Percentiles rank a stretch among this genome's conserved stretches.
Evolutionary conservation across 2,888 invertebrate species (phyloP).

Genomic region (Spicauda simplicius): DNA sequence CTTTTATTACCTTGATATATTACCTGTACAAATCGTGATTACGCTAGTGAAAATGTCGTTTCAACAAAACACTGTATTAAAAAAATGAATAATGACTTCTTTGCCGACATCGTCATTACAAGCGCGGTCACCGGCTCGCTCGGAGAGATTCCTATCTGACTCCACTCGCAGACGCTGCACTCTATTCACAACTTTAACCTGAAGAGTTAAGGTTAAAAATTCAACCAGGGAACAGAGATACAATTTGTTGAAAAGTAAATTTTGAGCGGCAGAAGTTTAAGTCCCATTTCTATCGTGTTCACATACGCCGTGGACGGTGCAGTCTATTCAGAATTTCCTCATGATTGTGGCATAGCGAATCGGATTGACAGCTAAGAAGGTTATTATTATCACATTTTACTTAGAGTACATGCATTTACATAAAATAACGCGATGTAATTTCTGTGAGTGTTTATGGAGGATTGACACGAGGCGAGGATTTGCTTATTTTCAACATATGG

Average conservation of each 20-base stretch:
- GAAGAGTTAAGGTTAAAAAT: slow-evolving; percentile 45
- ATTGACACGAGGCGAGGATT: slow-evolving; percentile 35
- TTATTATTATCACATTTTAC: slow-evolving; percentile 84
- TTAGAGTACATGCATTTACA: slow-evolving; percentile 59
- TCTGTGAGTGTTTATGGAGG: slow-evolving; percentile 56
- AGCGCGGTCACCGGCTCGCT: slow-evolving; percentile 69
- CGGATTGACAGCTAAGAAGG: slow-evolving; percentile 79
- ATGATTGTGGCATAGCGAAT: slow-evolving; percentile 77
- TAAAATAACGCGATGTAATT: slow-evolving; percentile 59
- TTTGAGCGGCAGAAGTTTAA: slow-evolving; percentile 43
- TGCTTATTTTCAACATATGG: not conserved
- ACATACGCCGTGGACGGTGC: slow-evolving; percentile 46
- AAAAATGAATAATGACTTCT: slow-evolving; percentile 84
- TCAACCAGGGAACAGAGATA: slow-evolving; percentile 19
- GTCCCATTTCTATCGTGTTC: slow-evolving; percentile 50
- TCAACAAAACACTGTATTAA: slow-evolving; percentile 83
- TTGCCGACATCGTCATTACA: slow-evolving; percentile 79
- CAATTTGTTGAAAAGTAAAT: slow-evolving; percentile 53
- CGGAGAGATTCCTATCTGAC: slow-evolving; percentile 75
- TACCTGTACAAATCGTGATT: slow-evolving; percentile 80
- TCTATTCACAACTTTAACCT: slow-evolving; percentile 51
- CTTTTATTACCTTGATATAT: slow-evolving; percentile 79
- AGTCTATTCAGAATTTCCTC: slow-evolving; percentile 65
- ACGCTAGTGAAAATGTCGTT: slow-evolving; percentile 83
- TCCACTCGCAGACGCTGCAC: slow-evolving; percentile 36